These are phyloP conservation scores for Dryoscopus gambensis DNA, from an alignment of 2,113 vertebrate genomes.

Conservation along the genomic window DNA sequence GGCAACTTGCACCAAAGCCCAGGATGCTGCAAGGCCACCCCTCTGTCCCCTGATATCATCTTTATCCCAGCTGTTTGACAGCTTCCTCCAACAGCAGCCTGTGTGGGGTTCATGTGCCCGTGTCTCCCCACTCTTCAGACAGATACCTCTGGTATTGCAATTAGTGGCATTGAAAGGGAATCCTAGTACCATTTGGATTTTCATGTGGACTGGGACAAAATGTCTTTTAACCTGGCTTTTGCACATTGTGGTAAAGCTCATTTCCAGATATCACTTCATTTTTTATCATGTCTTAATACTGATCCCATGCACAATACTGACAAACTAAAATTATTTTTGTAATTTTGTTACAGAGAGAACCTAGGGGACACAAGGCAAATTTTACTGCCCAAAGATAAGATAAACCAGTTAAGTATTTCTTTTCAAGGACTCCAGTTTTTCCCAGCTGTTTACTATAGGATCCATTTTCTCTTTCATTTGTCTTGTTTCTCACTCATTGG, in stretches of 20 bases:
- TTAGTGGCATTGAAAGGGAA: neutral
- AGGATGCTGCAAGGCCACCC: neutral
- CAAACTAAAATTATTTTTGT: neutral
- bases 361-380: neutral
- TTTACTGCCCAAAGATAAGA: neutral
- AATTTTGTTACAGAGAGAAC: neutral
- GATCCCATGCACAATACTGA: neutral
- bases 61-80: neutral
- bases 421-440: neutral
- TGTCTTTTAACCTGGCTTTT: neutral
- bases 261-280: neutral
- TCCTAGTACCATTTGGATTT: neutral
- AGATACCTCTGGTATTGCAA: neutral
- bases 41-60: neutral
- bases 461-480: neutral
- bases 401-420: neutral
- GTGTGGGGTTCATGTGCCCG: neutral
- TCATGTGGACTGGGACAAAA: neutral
- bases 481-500: neutral
- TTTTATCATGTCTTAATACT: neutral
- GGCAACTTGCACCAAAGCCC: neutral
- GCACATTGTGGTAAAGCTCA: neutral
- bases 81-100: neutral
- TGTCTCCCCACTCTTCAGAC: neutral
- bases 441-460: neutral